Evolutionary conservation across 92 coral and sea anemone genomes (phyloP), one percentile per base, ranked within the genome.

Genomic region (Galaxea fascicularis): DNA sequence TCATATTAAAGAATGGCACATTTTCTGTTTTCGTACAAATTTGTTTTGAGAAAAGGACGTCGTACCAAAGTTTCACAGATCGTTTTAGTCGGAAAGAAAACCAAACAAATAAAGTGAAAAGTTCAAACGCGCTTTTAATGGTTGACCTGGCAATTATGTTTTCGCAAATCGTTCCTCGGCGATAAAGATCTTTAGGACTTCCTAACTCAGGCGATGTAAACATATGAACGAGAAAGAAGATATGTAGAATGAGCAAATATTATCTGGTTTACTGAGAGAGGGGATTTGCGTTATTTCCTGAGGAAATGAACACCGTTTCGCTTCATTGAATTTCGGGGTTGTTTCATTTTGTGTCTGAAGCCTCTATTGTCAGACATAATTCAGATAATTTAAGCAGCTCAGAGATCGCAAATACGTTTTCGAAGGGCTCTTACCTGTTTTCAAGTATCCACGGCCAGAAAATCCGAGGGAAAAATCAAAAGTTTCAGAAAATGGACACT

Each of bases 381-480:
- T 70, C 52, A 71, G 71, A 62, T n/a, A 82, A 35, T 54, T 82
- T 82, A 59, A 68, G 71, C 85, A 11, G 68, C 1, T 71, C 41
- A 71, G 16, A 59, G 11, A 22, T 31, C 8, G 51, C 29, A 54
- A 14, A 53, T 7, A 25, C 11, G 16, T 1, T 28, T 39, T 20
- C 27, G 9, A 71, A 17, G 45, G 14, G 26, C 86, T 18, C 86
- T 54, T 58, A 82, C 86, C 86, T 82, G 31, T 56, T 6, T 27
- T 57, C 15, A 70, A 82, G 76, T 56, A 70, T 71, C 78, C 86
- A 71, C 73, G 71, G 71, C 86, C 70, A 82, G 28, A n/a, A 41
- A 82, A 71, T 70, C 59, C 58, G 45, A 41, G 57, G 77, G 44
- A 66, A 79, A 71, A 82, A 25, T 26, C 18, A 18, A 44, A 82